Base-by-base conservation (phyloP, 2,113 vertebrate species). In the Stigmatopora argus region DNA sequence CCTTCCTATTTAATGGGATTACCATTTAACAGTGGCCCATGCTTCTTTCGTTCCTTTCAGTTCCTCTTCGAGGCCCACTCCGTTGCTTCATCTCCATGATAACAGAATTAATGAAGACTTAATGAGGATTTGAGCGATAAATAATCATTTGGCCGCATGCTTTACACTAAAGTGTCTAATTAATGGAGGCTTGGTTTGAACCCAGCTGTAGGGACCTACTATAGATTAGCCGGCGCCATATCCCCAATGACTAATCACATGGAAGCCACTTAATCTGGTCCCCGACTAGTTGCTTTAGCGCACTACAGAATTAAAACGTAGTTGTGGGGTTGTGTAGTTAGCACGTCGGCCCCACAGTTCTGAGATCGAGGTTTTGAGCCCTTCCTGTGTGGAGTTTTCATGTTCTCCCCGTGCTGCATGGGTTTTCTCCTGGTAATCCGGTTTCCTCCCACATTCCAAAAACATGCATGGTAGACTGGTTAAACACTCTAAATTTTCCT, bases 1-100 rank as follows among this genome's bases (percentile, higher is more conserved):
- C 64, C 73, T 76, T 56, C 64, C 70, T 69, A 63, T 21, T 64
- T 83, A 86, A 85, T 75, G 67, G 77, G 82, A 86, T 89, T 89
- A 88, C 47, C 59, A 78, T 23, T 49, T 31, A 65, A 11, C 73
- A 69, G 69, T 73, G 64, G 52, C 66, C 31, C 67, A 69, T 52
- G 49, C 64, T 67, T 38, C 51, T 65, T 66, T 61, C 38, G 69
- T 72, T 71, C 34, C 68, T 34, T 55, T 78, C 55, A 68, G 2
- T 26, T 23, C 71, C 61, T 62, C 64, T 65, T 72, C 69, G 11
- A 41, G 52, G 59, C 41, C 58, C 19, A 8, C 7, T 4, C 21
- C 6, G 75, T 62, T 52, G 65, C 44, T 62, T 65, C 51, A 2
- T 69, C 17, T 74, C 26, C 51, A 21, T 62, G 70, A 60, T 66